Percentiles rank a stretch among this genome's conserved stretches.
phyloP scores from a whole-genome alignment of 2,888 invertebrate species.

The Acronicta aceris region DNA sequence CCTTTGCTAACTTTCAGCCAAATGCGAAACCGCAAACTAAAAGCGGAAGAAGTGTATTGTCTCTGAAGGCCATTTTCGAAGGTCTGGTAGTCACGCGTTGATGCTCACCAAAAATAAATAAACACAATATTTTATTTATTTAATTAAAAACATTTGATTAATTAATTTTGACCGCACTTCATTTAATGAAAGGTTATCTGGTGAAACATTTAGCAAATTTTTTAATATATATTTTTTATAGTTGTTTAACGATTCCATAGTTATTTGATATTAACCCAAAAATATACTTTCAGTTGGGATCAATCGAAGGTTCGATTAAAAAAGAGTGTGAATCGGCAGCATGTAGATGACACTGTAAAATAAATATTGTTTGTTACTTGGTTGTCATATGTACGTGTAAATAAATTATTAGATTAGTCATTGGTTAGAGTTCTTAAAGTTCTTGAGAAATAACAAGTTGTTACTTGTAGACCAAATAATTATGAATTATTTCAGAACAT shows the following conservation, averaged over 20 bases:
- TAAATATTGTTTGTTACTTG: constrained; percentile 44
- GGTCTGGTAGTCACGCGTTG: constrained; percentile 56
- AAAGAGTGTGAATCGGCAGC: constrained; percentile 22
- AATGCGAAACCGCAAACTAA: constrained; percentile 60
- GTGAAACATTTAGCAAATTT: too few species aligned
- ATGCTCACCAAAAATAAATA: constrained; percentile 34
- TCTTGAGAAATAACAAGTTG: constrained; percentile 60
- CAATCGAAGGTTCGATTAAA: constrained; percentile 6
- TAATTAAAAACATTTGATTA: constrained; percentile 37
- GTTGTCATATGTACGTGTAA: constrained; percentile 53
- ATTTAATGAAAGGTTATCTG: constrained; percentile 28
- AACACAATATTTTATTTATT: constrained; percentile 27
- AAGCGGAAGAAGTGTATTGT: constrained; percentile 70
- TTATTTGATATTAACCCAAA: too few species aligned
- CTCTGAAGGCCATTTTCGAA: constrained; percentile 58
- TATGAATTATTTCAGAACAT: constrained; percentile 22
- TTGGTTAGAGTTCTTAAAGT: constrained; percentile 40
- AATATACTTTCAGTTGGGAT: too few species aligned
- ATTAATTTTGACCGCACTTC: constrained; percentile 9
- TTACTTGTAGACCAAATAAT: constrained; percentile 29
- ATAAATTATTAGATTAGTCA: constrained; percentile 58
- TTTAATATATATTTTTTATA: too few species aligned
- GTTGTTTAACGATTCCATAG: too few species aligned
- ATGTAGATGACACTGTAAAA: constrained; percentile 13
- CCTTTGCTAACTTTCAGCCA: constrained; percentile 65